Percentiles rank a stretch among this genome's conserved stretches.
Evolutionary conservation across 2,888 invertebrate genomes (phyloP).

Genomic region (Fragum fragum): DNA sequence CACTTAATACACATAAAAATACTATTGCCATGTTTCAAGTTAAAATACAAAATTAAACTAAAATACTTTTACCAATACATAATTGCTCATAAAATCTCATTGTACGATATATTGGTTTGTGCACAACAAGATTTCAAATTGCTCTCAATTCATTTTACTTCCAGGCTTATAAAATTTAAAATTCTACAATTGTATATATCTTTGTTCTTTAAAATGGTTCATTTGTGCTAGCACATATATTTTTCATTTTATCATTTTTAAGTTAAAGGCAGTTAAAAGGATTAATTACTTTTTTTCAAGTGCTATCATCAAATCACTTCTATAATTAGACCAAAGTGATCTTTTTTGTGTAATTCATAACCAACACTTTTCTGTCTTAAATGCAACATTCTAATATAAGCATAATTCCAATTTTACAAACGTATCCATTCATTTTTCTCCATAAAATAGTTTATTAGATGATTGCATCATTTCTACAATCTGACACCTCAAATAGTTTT

Average conservation of each 20-base stretch:
- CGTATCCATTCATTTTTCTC: neutral
- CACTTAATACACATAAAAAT: slow-evolving; percentile 20
- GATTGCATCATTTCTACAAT: no score
- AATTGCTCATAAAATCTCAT: slow-evolving; percentile 13
- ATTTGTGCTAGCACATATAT: slow-evolving; percentile 6
- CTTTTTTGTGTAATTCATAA: no score
- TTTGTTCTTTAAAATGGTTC: neutral
- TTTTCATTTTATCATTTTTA: neutral
- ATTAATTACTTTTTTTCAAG: no score
- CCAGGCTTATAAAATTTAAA: no score
- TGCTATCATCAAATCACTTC: no score
- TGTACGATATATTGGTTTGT: neutral
- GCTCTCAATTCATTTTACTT: neutral
- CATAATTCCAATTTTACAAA: neutral
- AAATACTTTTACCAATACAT: neutral
- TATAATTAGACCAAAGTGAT: no score
- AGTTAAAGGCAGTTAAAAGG: neutral
- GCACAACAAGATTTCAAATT: slow-evolving; percentile 13
- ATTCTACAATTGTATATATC: no score
- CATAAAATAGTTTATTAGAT: no score
- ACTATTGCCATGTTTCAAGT: slow-evolving; percentile 36
- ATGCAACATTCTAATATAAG: neutral
- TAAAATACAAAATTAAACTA: slow-evolving; percentile 7
- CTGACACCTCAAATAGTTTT: no score
- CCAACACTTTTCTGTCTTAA: neutral